These are phyloP conservation scores for Etheostoma spectabile DNA, from an alignment of 2,113 vertebrate genomes.

Conservation along the genomic window DNA sequence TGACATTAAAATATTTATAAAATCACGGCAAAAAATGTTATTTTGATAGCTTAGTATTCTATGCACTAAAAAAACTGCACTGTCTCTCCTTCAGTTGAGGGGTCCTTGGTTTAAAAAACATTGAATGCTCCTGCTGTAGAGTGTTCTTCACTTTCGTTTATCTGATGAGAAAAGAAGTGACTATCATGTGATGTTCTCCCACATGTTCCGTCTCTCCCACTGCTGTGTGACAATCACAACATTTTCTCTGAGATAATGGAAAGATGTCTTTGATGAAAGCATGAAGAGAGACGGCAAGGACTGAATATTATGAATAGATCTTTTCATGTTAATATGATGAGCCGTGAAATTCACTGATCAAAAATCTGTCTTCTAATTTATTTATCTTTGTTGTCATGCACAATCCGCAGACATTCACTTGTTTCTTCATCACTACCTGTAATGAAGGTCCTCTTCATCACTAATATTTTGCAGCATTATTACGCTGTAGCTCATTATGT, in stretches of 20 bases:
- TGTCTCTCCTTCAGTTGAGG: too few species aligned
- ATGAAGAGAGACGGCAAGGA: background rate
- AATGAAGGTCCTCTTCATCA: too few species aligned
- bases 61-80: too few species aligned
- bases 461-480: too few species aligned
- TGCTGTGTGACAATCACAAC: background rate
- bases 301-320: background rate
- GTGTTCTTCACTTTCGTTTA: constrained; percentile 31
- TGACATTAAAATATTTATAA: too few species aligned
- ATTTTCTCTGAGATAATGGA: constrained; percentile 4
- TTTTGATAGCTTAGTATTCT: too few species aligned
- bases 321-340: background rate
- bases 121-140: background rate
- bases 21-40: too few species aligned
- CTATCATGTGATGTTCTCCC: constrained; percentile 65
- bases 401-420: background rate
- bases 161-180: constrained; percentile 39
- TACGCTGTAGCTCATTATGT: too few species aligned
- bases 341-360: background rate
- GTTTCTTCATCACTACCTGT: too few species aligned
- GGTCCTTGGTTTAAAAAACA: too few species aligned
- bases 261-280: constrained; percentile 21
- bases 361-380: background rate
- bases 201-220: background rate
- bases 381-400: background rate